Conservation (phyloP, 2,797 vertebrate genomes). For the Amniataba percoides region DNA sequence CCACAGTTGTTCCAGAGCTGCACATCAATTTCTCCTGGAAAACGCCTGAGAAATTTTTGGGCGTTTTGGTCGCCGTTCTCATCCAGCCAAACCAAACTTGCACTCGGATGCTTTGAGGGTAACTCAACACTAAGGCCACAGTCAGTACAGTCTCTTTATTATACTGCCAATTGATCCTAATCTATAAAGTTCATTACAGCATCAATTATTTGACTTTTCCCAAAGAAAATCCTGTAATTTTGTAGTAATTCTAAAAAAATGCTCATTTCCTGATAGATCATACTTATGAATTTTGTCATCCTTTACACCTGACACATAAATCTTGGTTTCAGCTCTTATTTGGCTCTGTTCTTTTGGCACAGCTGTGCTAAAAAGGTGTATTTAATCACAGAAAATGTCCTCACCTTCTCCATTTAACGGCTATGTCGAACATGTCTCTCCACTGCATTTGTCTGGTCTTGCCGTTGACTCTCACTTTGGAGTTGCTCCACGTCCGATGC, state of each 20-base stretch:
- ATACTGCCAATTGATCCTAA: not conserved
- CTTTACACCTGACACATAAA: not conserved
- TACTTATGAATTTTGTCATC: too few species aligned
- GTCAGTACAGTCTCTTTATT: not conserved
- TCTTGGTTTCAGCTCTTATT: rapidly evolving
- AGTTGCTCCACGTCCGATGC: conserved; percentile 95
- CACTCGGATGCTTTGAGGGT: not conserved
- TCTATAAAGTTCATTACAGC: not conserved
- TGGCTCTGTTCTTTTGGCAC: too few species aligned
- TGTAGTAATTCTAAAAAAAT: too few species aligned
- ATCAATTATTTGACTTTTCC: not conserved
- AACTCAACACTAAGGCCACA: not conserved
- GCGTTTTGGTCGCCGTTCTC: not conserved
- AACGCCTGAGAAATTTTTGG: not conserved
- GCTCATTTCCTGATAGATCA: not conserved
- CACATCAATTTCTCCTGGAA: conserved; percentile 12
- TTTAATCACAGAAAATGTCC: not conserved
- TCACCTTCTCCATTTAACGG: conserved; percentile 98
- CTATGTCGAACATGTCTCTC: conserved; percentile 99
- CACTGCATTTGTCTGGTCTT: conserved; percentile 97
- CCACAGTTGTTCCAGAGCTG: not conserved
- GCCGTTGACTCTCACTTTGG: conserved; percentile 96
- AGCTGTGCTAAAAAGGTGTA: not conserved
- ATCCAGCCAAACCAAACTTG: conserved; percentile 15
- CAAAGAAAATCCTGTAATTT: not conserved